A percentile compares a stretch with the other conserved stretches of the same genome.
Evolutionary conservation across 2,113 vertebrate genomes (phyloP).

Genomic region (Lipophrys pholis): DNA sequence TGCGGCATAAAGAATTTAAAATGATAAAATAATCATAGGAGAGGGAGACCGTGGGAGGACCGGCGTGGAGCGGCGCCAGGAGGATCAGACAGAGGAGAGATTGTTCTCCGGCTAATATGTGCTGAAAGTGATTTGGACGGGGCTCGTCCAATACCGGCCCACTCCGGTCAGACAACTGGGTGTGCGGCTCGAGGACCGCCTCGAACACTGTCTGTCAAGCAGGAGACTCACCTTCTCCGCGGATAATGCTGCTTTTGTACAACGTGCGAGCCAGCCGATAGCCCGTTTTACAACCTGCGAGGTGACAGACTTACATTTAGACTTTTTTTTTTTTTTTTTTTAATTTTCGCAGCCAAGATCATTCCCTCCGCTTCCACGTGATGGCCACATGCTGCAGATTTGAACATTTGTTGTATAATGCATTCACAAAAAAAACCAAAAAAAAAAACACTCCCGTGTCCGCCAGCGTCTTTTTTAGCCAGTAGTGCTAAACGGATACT

Average conservation of each 20-base stretch:
- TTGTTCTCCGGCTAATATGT: conserved; percentile 60
- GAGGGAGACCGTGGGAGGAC: conserved; percentile 58
- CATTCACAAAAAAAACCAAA: conserved; percentile 34
- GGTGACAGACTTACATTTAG: conserved; percentile 32
- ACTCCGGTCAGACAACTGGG: conserved; percentile 50
- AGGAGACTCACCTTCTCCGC: conserved; percentile 35
- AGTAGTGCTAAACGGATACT: conserved; percentile 67
- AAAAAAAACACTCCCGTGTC: not conserved
- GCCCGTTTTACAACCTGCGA: conserved; percentile 36
- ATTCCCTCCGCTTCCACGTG: conserved; percentile 27
- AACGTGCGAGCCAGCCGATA: conserved; percentile 36
- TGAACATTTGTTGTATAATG: conserved; percentile 48
- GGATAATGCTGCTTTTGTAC: conserved; percentile 30
- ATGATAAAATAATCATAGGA: conserved; percentile 81
- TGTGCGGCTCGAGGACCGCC: too few relatives aligned
- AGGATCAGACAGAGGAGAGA: conserved; percentile 71
- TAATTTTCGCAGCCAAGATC: not conserved
- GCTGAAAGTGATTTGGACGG: conserved; percentile 47
- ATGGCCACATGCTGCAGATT: conserved; percentile 46
- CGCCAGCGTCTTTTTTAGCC: conserved; percentile 20
- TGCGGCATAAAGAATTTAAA: conserved; percentile 80
- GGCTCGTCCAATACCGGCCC: conserved; percentile 38
- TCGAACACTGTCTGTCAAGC: conserved; percentile 31
- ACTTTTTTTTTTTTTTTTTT: conserved; percentile 2
- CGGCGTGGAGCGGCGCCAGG: conserved; percentile 63